Evolutionary conservation across 2,888 invertebrate species (phyloP), one percentile per base, ranked within the genome.

Genomic region (Phalera bucephala): DNA sequence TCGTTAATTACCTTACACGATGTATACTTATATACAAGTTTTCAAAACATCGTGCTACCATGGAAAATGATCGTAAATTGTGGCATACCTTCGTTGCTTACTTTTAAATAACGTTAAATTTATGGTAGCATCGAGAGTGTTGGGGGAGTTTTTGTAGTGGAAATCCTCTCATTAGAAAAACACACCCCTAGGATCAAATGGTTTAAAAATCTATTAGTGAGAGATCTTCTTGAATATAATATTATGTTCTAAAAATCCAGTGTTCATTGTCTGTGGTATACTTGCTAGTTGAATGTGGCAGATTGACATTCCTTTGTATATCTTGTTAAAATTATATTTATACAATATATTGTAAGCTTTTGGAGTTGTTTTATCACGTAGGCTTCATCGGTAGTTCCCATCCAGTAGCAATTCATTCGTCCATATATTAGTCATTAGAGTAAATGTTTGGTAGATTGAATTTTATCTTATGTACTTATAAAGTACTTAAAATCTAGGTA

Each of bases 381-480:
- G 49, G 45, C 43, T 34, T 66, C 65, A 63, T 65, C 54, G 46
- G 60, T 72, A 74, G 63, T 55, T 61, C 67, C 76, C 75, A 81
- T 80, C 75, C 78, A 69, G 53, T 78, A 76, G 75, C 50, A 82
- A 80, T 68, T 64, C 79, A 83, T 87, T 83, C 88, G 88, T 88
- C 88, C 88, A 87, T 84, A 78, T 78, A 73, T 71, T 87, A 88
- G 88, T 88, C 88, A 88, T 70, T 88, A 87, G 85, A 53, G 28
- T 82, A 79, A 66, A 49, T 63, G 57, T 57, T 69, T 64, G 56
- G 60, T 71, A 72, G 62, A 59, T 54, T 58, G 31, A 54, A 52
- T 25, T 67, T 52, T 62, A 60, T 58, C 47, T 58, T 54, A 43
- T 43, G 81, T 84, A 80, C 85, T 85, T 87, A 80, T 72, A 63